Evolutionary conservation across 1,140 invertebrate species (phyloP).

Genomic region (Achatina immaculata): DNA sequence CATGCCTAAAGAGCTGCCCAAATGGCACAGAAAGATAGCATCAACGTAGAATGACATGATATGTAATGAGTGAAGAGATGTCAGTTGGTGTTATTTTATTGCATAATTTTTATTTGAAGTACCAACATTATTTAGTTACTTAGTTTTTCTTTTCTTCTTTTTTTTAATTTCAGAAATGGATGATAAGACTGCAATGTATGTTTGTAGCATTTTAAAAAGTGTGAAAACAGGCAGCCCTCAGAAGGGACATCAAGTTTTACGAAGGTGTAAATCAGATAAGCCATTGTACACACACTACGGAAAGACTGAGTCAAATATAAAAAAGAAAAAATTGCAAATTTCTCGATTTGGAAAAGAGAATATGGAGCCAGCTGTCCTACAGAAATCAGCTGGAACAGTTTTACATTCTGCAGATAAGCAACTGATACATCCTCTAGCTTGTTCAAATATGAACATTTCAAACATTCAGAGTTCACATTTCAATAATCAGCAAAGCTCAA

Average conservation of each 20-base stretch:
- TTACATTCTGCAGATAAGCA: neutral
- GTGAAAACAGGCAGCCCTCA: neutral
- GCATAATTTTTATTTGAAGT: too few relatives aligned
- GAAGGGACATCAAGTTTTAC: neutral
- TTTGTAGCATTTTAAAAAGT: neutral
- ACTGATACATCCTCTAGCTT: neutral
- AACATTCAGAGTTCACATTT: constrained; percentile 13
- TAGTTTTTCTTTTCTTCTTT: too few relatives aligned
- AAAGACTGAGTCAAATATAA: neutral
- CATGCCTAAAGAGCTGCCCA: too few relatives aligned
- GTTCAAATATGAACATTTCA: constrained; percentile 4
- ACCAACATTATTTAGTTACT: too few relatives aligned
- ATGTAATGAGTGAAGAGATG: too few relatives aligned
- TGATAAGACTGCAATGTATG: constrained; percentile 10
- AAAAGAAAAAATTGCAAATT: neutral
- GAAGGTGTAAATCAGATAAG: constrained; percentile 25
- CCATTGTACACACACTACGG: neutral
- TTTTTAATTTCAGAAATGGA: constrained; percentile 39
- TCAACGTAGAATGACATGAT: too few relatives aligned
- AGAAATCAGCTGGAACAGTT: neutral
- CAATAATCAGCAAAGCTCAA: constrained; percentile 29
- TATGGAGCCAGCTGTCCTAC: neutral
- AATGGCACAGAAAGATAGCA: too few relatives aligned
- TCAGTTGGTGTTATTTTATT: too few relatives aligned
- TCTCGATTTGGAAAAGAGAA: constrained; percentile 16